phyloP scores from a whole-genome alignment of 1,140 invertebrate genomes.

The Eueides isabella region DNA sequence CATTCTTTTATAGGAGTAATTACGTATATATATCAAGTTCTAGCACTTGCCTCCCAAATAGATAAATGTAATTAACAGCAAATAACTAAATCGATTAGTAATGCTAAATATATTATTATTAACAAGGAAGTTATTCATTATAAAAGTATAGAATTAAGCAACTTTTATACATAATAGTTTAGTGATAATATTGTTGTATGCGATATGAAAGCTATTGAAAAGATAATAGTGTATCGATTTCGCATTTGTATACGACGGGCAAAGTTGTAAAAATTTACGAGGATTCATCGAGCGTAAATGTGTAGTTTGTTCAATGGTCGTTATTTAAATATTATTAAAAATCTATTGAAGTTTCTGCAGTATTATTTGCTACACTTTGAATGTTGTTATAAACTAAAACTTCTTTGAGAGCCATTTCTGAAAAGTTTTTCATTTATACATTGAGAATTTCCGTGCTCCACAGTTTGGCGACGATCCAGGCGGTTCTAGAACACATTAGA shows the following conservation, averaged over 20 bases:
- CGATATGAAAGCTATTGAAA: slow-evolving; percentile 27
- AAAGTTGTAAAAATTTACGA: slow-evolving; percentile 32
- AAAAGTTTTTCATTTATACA: slow-evolving; percentile 19
- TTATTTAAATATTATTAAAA: slow-evolving; percentile 28
- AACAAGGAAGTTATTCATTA: too few species aligned
- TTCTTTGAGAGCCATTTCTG: slow-evolving; percentile 18
- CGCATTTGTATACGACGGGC: slow-evolving; percentile 27
- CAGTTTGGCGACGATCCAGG: slow-evolving; percentile 12
- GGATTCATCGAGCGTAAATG: slow-evolving; percentile 25
- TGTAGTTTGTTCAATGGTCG: slow-evolving; percentile 16
- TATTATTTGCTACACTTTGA: slow-evolving; percentile 15
- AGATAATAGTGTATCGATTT: slow-evolving; percentile 29
- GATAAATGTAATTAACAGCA: too few species aligned
- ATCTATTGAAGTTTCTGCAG: slow-evolving; percentile 19
- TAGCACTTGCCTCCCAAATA: too few species aligned
- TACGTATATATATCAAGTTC: too few species aligned
- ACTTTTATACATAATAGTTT: slow-evolving; percentile 12
- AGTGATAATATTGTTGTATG: slow-evolving; percentile 14
- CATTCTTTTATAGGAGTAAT: too few species aligned
- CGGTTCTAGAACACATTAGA: slow-evolving; percentile 9
- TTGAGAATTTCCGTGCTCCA: slow-evolving; percentile 17
- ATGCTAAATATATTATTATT: too few species aligned
- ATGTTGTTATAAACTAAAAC: slow-evolving; percentile 17
- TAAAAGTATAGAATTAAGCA: too few species aligned
- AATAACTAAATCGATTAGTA: too few species aligned